Conservation (phyloP, 2,888 invertebrate species). For the Tridacna gigas region DNA sequence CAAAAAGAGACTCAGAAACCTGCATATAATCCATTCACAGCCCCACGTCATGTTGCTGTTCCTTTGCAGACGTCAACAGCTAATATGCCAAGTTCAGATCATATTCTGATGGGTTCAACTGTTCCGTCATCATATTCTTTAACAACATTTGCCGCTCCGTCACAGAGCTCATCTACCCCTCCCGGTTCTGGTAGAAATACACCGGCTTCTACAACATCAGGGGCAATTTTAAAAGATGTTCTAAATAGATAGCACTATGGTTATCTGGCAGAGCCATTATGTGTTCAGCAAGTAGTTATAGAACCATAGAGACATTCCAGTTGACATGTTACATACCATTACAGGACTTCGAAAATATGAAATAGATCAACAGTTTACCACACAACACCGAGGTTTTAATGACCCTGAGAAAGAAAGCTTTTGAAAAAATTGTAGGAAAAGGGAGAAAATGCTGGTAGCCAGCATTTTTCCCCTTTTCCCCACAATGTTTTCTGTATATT, state of each 20-base stretch:
- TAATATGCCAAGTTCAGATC: constrained; percentile 45
- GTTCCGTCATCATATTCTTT: constrained; percentile 69
- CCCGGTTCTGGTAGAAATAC: constrained; percentile 71
- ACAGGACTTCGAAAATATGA: too few species aligned
- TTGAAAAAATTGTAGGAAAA: too few species aligned
- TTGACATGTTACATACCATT: too few species aligned
- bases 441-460: too few species aligned
- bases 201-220: constrained; percentile 71
- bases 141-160: constrained; percentile 70
- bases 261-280: not conserved
- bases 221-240: constrained; percentile 80
- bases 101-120: constrained; percentile 73
- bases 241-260: constrained; percentile 68
- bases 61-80: constrained; percentile 56
- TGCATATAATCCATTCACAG: constrained; percentile 83
- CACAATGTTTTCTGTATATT: too few species aligned
- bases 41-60: constrained; percentile 80
- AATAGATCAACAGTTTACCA: too few species aligned
- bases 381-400: too few species aligned
- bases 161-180: constrained; percentile 59
- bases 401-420: too few species aligned
- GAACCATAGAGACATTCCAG: too few species aligned
- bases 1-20: constrained; percentile 72
- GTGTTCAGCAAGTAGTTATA: not conserved
- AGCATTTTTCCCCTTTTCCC: too few species aligned